A percentile compares a stretch with the other conserved stretches of the same genome.
Evolutionary conservation across 2,797 vertebrate species (phyloP).

Genomic region (Pangasius sanitwongsei): DNA sequence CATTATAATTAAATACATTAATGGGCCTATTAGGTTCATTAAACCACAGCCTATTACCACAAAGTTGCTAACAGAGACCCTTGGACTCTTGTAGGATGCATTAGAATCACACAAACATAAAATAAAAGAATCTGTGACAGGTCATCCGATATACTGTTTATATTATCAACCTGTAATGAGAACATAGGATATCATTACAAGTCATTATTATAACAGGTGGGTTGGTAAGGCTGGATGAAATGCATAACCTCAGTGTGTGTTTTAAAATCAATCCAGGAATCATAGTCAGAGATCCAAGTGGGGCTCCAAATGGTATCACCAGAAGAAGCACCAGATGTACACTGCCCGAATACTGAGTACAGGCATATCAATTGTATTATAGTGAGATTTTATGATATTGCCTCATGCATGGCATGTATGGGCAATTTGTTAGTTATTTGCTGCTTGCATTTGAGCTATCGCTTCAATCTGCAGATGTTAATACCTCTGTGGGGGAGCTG

Average conservation of each 20-base stretch:
- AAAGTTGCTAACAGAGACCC: neutral
- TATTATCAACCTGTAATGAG: neutral
- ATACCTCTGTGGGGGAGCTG: neutral
- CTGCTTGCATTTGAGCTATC: neutral
- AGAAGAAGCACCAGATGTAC: neutral
- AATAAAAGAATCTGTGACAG: neutral
- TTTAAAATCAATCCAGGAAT: neutral
- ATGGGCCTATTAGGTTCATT: neutral
- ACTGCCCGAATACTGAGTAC: neutral
- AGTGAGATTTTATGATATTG: constrained; percentile 10
- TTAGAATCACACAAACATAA: neutral
- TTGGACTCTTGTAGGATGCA: too few relatives aligned
- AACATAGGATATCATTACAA: constrained; percentile 4
- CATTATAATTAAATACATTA: neutral
- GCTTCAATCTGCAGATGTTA: neutral
- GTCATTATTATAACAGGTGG: neutral
- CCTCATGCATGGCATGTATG: neutral
- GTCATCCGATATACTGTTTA: neutral
- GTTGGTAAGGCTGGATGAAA: too few relatives aligned
- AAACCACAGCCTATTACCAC: neutral
- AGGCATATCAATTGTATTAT: neutral
- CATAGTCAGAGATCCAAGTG: too few relatives aligned
- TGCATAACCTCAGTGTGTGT: neutral
- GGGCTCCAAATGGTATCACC: neutral
- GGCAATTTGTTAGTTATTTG: neutral